phyloP scores from a whole-genome alignment of 2,888 invertebrate species.

The Onthophagus sagittarius region DNA sequence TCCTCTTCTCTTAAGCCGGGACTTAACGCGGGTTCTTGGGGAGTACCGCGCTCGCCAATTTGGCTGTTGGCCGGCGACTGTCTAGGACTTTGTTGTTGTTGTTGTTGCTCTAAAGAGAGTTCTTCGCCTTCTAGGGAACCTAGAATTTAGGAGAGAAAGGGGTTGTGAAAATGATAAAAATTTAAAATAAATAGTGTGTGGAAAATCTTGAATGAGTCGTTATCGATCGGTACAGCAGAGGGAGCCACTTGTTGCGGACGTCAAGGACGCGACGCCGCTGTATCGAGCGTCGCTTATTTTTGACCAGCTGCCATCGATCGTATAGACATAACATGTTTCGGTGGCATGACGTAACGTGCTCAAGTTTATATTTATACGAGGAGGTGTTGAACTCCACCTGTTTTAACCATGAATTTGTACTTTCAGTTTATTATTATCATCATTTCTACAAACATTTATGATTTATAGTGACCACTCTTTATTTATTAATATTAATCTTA shows the following conservation, averaged over 20 bases:
- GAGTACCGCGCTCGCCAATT: constrained; percentile 53
- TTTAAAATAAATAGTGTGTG: background rate
- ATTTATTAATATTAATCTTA: background rate
- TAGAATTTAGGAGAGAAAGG: constrained; percentile 46
- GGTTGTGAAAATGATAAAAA: no score
- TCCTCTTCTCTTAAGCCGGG: constrained; percentile 71
- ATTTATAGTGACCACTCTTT: no score
- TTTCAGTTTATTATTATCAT: background rate
- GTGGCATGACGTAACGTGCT: background rate
- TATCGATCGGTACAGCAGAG: background rate
- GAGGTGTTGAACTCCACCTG: background rate
- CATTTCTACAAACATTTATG: no score
- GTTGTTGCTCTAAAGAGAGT: constrained; percentile 63
- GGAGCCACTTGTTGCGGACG: background rate
- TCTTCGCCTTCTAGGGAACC: constrained; percentile 79
- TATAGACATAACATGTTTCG: background rate
- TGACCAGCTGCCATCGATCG: background rate
- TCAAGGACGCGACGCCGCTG: background rate
- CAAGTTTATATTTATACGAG: background rate
- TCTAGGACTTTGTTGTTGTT: constrained; percentile 50
- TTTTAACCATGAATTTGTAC: background rate
- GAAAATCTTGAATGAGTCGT: background rate
- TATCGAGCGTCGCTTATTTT: background rate
- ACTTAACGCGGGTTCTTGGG: constrained; percentile 53
- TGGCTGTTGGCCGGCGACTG: constrained; percentile 43